phyloP scores from a whole-genome alignment of 2,888 invertebrate species.

The Pelosia muscerda region DNA sequence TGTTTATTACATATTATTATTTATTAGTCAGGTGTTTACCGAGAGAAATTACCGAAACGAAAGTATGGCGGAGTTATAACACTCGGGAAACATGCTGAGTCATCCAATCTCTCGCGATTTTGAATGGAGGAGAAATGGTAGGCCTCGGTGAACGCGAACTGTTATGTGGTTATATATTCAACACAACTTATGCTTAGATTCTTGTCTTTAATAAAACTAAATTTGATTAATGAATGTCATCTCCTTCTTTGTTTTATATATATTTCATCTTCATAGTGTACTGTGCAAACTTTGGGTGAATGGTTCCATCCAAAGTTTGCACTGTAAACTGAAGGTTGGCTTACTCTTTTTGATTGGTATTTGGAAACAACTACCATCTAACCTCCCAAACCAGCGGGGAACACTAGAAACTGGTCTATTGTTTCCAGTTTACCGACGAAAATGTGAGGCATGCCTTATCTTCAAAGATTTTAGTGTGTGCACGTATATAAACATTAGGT shows the following conservation, averaged over 20 bases:
- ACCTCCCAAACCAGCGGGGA: too few species aligned
- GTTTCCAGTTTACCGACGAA: too few species aligned
- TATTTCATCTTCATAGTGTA: not conserved
- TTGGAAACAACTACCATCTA: too few species aligned
- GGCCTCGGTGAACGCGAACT: conserved; percentile 6
- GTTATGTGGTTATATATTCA: conserved; percentile 5
- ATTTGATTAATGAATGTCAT: conserved; percentile 1
- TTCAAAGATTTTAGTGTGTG: too few species aligned
- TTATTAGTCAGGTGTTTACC: conserved; percentile 27
- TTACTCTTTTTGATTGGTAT: too few species aligned
- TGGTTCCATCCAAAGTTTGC: too few species aligned
- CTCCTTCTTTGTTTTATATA: not conserved
- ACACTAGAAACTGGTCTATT: too few species aligned
- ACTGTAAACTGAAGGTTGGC: too few species aligned
- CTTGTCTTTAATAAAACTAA: not conserved
- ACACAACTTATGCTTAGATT: not conserved
- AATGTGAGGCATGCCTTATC: too few species aligned
- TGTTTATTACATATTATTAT: conserved; percentile 3
- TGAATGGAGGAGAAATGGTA: conserved; percentile 25
- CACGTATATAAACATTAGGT: too few species aligned
- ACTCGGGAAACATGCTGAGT: conserved; percentile 24
- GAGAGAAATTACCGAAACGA: conserved; percentile 39
- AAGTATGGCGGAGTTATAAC: conserved; percentile 32
- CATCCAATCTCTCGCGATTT: conserved; percentile 32
- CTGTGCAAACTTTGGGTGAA: too few species aligned